phyloP scores from a whole-genome alignment of 2,888 invertebrate genomes.

The Folsomia manolachei region DNA sequence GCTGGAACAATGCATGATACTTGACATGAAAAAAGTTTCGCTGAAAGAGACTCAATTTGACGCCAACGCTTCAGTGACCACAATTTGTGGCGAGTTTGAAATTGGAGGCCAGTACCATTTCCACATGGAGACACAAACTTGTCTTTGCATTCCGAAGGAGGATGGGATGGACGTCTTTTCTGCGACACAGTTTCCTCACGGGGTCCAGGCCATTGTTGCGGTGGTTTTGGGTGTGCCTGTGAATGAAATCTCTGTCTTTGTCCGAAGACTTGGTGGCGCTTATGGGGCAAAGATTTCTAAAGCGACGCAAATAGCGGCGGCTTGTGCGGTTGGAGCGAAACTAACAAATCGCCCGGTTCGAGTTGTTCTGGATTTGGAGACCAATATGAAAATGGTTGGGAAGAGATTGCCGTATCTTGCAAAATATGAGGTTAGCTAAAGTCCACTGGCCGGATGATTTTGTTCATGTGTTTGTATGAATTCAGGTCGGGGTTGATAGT shows the following conservation, averaged over 20 bases:
- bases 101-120: conserved; percentile 69
- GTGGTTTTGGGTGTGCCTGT: conserved; percentile 59
- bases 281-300: conserved; percentile 77
- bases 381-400: conserved; percentile 69
- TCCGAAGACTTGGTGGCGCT: conserved; percentile 74
- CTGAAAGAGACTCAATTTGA: not conserved
- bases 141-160: conserved; percentile 66
- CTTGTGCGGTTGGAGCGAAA: conserved; percentile 68
- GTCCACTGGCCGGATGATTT: not conserved
- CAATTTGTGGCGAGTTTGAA: conserved; percentile 58
- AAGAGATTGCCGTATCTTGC: conserved; percentile 64
- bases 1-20: conserved; percentile 15
- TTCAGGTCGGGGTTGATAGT: conserved; percentile 53
- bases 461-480: no score
- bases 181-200: conserved; percentile 65
- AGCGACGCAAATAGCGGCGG: conserved; percentile 60
- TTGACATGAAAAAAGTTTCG: conserved; percentile 17
- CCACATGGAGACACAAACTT: conserved; percentile 71
- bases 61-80: conserved; percentile 35
- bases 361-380: conserved; percentile 68
- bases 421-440: conserved; percentile 62
- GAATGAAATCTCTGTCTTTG: conserved; percentile 68
- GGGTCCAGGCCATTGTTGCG: conserved; percentile 61
- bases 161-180: conserved; percentile 66
- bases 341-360: conserved; percentile 67